A percentile compares a stretch with the other conserved stretches of the same genome.
These are phyloP conservation scores for Matsumurasca onukii DNA, from an alignment of 1,140 invertebrate genomes.

Conservation along the genomic window DNA sequence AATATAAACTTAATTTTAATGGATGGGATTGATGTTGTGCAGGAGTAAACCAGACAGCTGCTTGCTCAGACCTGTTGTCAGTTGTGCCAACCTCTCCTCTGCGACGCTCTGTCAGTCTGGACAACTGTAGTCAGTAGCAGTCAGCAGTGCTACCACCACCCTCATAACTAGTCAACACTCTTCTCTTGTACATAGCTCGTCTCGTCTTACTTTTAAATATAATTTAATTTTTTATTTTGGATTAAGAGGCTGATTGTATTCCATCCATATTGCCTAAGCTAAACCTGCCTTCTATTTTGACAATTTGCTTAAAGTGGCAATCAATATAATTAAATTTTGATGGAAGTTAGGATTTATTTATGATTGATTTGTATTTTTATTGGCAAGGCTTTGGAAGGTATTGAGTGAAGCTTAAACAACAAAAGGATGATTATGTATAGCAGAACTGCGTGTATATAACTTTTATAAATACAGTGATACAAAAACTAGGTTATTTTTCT, in stretches of 20 bases:
- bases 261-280: slow-evolving; percentile 16
- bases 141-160: background rate
- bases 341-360: background rate
- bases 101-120: slow-evolving; percentile 12
- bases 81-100: background rate
- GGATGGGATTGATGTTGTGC: too few species aligned
- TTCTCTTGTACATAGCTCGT: slow-evolving; percentile 15
- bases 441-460: too few species aligned
- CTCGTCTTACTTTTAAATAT: slow-evolving; percentile 22
- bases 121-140: slow-evolving; percentile 21
- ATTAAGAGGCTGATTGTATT: slow-evolving; percentile 13
- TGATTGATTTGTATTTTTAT: background rate
- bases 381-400: slow-evolving; percentile 1
- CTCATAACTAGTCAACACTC: slow-evolving; percentile 11
- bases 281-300: slow-evolving; percentile 6
- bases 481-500: too few species aligned
- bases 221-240: slow-evolving; percentile 16
- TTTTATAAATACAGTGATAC: too few species aligned
- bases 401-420: too few species aligned
- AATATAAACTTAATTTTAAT: too few species aligned
- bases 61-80: background rate
- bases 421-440: too few species aligned
- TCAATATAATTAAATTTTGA: slow-evolving; percentile 2
- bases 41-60: slow-evolving; percentile 1
- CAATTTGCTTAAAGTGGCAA: background rate